Conservation (phyloP, 2,888 invertebrate species). For the Ochropleura plecta region DNA sequence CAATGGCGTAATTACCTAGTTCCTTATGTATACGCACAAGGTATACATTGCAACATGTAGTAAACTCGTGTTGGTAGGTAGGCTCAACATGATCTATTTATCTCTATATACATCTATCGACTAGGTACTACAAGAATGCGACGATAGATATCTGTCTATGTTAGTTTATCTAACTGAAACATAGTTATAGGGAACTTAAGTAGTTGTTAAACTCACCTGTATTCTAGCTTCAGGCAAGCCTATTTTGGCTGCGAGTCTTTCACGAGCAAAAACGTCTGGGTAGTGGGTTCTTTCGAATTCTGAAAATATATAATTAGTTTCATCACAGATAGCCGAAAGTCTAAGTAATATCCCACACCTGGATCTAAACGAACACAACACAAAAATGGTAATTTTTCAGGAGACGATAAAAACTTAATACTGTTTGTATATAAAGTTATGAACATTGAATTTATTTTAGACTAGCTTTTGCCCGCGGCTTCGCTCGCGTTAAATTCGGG, state of each 20-base stretch:
- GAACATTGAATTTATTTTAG: too few relatives aligned
- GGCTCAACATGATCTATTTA: not conserved
- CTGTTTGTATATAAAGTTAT: too few relatives aligned
- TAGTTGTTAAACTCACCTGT: conserved; percentile 91
- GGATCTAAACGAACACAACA: too few relatives aligned
- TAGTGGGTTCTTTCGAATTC: conserved; percentile 99
- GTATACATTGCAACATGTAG: not conserved
- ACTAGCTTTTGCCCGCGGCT: too few relatives aligned
- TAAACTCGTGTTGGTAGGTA: conserved; percentile 1
- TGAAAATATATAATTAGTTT: conserved; percentile 72
- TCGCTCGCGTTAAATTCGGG: too few relatives aligned
- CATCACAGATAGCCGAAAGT: not conserved
- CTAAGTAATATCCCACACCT: too few relatives aligned
- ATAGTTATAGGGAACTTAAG: not conserved
- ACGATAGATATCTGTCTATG: not conserved
- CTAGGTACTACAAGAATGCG: conserved; percentile 35
- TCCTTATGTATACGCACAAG: not conserved
- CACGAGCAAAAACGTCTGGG: conserved; percentile 98
- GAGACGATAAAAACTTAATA: too few relatives aligned
- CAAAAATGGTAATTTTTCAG: too few relatives aligned
- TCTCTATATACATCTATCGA: not conserved
- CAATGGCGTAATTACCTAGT: conserved; percentile 14
- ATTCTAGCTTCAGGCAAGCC: conserved; percentile 98
- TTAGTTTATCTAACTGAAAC: not conserved
- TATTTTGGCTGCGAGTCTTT: conserved; percentile 97